These are phyloP conservation scores for Harpagoxenus sublaevis DNA, from an alignment of 2,888 invertebrate genomes.

Conservation along the genomic window DNA sequence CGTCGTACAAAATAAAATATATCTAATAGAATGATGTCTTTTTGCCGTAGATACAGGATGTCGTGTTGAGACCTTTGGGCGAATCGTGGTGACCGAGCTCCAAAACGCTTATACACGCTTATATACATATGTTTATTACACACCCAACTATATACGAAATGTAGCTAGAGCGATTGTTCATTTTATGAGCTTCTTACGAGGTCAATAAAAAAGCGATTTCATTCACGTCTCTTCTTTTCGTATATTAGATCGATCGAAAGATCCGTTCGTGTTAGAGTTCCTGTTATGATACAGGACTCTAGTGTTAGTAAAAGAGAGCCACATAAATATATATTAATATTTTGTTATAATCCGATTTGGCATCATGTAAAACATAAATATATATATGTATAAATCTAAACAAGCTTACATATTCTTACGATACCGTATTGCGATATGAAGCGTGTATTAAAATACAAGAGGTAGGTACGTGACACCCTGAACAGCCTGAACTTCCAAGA, in stretches of 20 bases:
- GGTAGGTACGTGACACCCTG: not conserved
- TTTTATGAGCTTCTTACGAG: not conserved
- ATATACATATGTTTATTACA: not conserved
- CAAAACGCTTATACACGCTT: not conserved
- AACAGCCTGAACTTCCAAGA: not conserved
- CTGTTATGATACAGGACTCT: too few relatives aligned
- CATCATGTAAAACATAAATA: not conserved
- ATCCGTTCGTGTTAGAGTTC: not conserved
- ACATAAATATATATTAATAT: not conserved
- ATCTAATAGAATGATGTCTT: not conserved
- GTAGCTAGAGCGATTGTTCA: not conserved
- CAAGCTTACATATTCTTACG: not conserved
- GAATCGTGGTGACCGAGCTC: conserved; percentile 76
- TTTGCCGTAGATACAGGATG: conserved; percentile 77
- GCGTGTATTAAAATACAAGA: not conserved
- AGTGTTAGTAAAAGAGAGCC: not conserved
- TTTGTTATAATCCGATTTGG: not conserved
- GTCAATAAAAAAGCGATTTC: not conserved
- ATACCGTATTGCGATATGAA: not conserved
- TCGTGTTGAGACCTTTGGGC: conserved; percentile 79
- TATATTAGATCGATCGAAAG: not conserved
- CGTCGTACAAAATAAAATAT: not conserved
- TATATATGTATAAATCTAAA: not conserved
- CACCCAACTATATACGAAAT: not conserved
- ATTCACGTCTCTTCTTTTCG: not conserved